Conservation (phyloP, 2,113 vertebrate genomes). For the Laticauda laticaudata region DNA sequence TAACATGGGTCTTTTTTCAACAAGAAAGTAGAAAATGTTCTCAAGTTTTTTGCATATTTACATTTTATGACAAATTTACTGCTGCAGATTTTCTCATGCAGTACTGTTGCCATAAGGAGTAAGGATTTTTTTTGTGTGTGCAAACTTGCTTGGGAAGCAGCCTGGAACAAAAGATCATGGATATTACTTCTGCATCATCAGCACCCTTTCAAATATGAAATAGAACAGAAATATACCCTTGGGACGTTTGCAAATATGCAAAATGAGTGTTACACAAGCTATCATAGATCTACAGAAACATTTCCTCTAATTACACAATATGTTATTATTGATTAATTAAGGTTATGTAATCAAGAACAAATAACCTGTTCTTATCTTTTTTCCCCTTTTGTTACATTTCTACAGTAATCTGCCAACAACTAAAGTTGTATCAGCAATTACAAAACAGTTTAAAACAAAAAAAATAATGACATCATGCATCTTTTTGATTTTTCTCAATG, state of each 20-base stretch:
- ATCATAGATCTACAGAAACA: not conserved
- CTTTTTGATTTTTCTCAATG: not conserved
- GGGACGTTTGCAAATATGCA: not conserved
- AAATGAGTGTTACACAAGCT: not conserved
- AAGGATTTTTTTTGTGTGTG: too few relatives aligned
- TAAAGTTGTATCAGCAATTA: not conserved
- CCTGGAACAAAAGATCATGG: not conserved
- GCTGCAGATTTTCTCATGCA: not conserved
- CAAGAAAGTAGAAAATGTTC: not conserved
- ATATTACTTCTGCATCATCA: not conserved
- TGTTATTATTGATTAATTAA: not conserved
- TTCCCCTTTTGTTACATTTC: not conserved
- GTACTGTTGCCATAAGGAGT: not conserved
- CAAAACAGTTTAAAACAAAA: not conserved
- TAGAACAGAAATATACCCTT: not conserved
- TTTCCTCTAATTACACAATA: not conserved
- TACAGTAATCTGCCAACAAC: not conserved
- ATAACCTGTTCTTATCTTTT: not conserved
- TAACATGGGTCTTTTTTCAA: not conserved
- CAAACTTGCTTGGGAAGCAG: not conserved
- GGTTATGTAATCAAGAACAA: not conserved
- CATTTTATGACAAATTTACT: not conserved
- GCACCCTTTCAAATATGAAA: not conserved
- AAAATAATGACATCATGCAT: not conserved
- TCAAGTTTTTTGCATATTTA: not conserved